These are phyloP conservation scores for Scaptomyza montana DNA, from an alignment of 1,140 invertebrate species.

Conservation along the genomic window DNA sequence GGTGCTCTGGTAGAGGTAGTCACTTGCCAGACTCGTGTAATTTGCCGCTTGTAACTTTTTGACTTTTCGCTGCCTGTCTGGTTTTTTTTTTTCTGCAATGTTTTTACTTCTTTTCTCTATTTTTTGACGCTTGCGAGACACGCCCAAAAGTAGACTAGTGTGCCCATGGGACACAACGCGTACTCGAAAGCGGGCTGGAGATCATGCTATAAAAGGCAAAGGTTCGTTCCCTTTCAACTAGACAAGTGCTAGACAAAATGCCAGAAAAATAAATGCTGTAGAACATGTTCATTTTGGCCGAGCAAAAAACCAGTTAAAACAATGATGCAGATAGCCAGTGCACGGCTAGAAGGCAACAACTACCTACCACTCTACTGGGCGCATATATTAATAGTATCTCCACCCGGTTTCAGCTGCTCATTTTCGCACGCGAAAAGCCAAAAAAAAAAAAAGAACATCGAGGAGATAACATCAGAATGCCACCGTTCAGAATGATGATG, in stretches of 20 bases:
- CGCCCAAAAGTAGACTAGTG: slow-evolving; percentile 48
- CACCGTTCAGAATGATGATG: slow-evolving; percentile 34
- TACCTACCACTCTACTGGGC: slow-evolving; percentile 10
- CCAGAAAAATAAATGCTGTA: slow-evolving; percentile 46
- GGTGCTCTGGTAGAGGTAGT: slow-evolving; percentile 12
- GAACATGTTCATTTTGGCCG: slow-evolving; percentile 65
- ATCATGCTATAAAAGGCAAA: slow-evolving; percentile 34
- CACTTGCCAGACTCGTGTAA: slow-evolving; percentile 67
- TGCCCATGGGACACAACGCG: slow-evolving; percentile 25
- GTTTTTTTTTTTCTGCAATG: not conserved
- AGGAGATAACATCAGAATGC: slow-evolving; percentile 4
- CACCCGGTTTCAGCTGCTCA: slow-evolving; percentile 56
- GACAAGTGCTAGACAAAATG: slow-evolving; percentile 60
- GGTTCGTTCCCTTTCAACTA: slow-evolving; percentile 16
- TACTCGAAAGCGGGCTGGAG: slow-evolving; percentile 11
- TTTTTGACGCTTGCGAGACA: slow-evolving; percentile 32
- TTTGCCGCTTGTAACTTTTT: slow-evolving; percentile 78
- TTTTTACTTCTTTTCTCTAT: not conserved
- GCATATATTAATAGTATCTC: slow-evolving; percentile 61
- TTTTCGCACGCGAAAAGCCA: slow-evolving; percentile 58
- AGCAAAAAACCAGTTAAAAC: slow-evolving; percentile 15
- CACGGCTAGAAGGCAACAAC: slow-evolving; percentile 1
- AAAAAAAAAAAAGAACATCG: slow-evolving; percentile 18
- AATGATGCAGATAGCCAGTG: slow-evolving; percentile 3
- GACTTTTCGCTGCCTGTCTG: slow-evolving; percentile 53